These are phyloP conservation scores for Agrochola litura DNA, from an alignment of 2,888 invertebrate genomes.

Conservation along the genomic window DNA sequence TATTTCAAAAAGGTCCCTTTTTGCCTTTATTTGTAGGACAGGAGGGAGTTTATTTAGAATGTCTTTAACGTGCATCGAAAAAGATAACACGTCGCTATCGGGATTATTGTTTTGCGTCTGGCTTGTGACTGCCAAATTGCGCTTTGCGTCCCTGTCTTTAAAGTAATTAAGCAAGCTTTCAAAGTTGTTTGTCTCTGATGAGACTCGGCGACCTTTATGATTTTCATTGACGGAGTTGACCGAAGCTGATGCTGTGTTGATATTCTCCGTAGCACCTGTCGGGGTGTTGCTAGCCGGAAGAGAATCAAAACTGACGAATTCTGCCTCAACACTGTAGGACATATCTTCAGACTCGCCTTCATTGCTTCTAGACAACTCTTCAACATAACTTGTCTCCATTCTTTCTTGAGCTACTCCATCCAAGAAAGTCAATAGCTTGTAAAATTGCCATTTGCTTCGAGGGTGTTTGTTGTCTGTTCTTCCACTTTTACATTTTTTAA, in stretches of 20 bases:
- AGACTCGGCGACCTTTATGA: background rate
- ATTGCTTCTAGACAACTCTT: slow-evolving; percentile 12
- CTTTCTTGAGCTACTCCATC: slow-evolving; percentile 9
- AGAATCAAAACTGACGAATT: slow-evolving; percentile 3
- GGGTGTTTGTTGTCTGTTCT: slow-evolving; percentile 14
- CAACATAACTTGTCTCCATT: background rate
- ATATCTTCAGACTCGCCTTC: slow-evolving; percentile 17
- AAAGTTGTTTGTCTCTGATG: slow-evolving; percentile 1
- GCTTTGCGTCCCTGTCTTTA: slow-evolving; percentile 11
- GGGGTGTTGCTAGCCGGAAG: background rate
- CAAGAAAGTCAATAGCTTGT: slow-evolving; percentile 18
- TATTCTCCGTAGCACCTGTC: background rate
- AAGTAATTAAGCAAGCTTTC: slow-evolving; percentile 26
- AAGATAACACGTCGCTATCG: slow-evolving; percentile 7
- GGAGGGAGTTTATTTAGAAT: slow-evolving; percentile 28
- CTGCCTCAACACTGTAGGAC: background rate
- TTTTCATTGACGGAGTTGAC: background rate
- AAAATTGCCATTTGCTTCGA: slow-evolving; percentile 33
- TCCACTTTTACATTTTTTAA: slow-evolving; percentile 29
- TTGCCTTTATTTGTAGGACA: slow-evolving; percentile 18
- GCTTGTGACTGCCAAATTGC: background rate
- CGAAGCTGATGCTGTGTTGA: background rate
- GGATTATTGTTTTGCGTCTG: slow-evolving; percentile 11
- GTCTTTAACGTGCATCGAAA: slow-evolving; percentile 5
- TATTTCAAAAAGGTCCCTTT: slow-evolving; percentile 16